phyloP scores from a whole-genome alignment of 2,888 invertebrate species.

The Carpatolechia fugitivella region DNA sequence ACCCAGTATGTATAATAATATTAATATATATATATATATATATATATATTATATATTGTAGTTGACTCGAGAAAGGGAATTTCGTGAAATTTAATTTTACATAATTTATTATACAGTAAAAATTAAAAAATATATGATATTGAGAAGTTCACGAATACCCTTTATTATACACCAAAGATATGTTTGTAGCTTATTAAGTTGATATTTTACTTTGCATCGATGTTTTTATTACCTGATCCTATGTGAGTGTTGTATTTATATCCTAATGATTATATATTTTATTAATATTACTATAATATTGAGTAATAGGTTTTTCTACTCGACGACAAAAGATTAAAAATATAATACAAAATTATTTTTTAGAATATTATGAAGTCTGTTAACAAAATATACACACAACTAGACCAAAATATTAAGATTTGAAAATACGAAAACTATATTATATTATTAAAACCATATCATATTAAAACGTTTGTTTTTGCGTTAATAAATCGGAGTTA shows the following conservation, averaged over 20 bases:
- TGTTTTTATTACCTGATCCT: slow-evolving; percentile 24
- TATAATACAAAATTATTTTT: no score
- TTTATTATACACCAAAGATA: slow-evolving; percentile 34
- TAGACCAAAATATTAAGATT: no score
- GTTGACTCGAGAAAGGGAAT: slow-evolving; percentile 34
- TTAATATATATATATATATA: not conserved
- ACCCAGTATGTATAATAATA: no score
- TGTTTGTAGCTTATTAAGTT: slow-evolving; percentile 40
- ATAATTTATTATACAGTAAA: not conserved
- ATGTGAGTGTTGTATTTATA: slow-evolving; percentile 37
- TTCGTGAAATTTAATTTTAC: slow-evolving; percentile 26
- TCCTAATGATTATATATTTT: not conserved
- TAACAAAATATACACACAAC: no score
- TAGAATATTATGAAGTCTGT: no score
- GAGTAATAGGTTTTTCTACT: no score
- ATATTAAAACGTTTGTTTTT: no score
- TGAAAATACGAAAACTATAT: no score
- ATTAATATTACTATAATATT: no score
- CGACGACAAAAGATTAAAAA: no score
- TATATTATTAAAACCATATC: no score
- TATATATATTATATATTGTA: slow-evolving; percentile 19
- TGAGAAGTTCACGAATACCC: slow-evolving; percentile 29
- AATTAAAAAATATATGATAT: not conserved
- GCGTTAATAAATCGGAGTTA: no score
- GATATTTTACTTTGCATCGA: slow-evolving; percentile 38